phyloP scores from a whole-genome alignment of 30 jellyfish, hydroid and myxozoan species.

The Aurelia sp. region DNA sequence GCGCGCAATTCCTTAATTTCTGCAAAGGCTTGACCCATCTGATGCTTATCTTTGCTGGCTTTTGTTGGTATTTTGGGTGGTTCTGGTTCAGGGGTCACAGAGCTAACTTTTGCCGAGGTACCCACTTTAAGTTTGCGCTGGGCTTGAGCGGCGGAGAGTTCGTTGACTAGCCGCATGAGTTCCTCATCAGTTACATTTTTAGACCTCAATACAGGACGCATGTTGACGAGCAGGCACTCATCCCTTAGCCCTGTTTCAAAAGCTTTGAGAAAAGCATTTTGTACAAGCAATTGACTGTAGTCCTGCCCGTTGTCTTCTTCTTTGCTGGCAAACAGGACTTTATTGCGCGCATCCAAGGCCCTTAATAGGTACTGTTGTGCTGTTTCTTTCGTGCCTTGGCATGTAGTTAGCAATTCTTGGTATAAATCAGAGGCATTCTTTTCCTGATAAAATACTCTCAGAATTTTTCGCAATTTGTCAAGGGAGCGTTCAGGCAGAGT shows the following conservation, averaged over 20 bases:
- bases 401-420: not conserved
- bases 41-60: not conserved
- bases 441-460: constrained; percentile 7
- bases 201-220: not conserved
- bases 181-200: constrained; percentile 20
- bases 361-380: constrained; percentile 5
- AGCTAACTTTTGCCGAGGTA: constrained; percentile 4
- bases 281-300: not conserved
- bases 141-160: not conserved
- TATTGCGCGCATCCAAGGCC: constrained; percentile 3
- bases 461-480: constrained; percentile 3
- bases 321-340: constrained; percentile 23
- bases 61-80: not conserved
- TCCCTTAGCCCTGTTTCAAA: constrained; percentile 3
- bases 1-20: constrained; percentile 20
- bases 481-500: constrained; percentile 5
- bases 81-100: too few species aligned
- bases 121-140: not conserved
- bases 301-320: constrained; percentile 18
- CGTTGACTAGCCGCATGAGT: constrained; percentile 3
- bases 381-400: constrained; percentile 1
- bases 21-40: constrained; percentile 8
- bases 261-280: constrained; percentile 12
- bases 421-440: constrained; percentile 2
- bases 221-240: not conserved